A percentile compares a stretch with the other conserved stretches of the same genome.
phyloP scores from a whole-genome alignment of 2,113 vertebrate genomes.

The Brachionichthys hirsutus region DNA sequence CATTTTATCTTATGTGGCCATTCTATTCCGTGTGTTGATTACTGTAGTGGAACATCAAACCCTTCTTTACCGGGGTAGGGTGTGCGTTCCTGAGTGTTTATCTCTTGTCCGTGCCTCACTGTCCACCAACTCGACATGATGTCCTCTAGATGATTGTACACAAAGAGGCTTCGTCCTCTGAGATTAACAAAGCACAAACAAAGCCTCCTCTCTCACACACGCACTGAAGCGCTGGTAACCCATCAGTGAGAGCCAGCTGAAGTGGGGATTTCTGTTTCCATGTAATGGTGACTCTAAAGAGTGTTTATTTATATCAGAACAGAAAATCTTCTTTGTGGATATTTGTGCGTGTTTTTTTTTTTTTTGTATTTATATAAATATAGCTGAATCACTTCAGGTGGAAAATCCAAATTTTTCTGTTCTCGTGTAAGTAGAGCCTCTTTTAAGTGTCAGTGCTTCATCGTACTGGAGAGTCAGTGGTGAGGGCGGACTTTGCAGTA shows the following conservation, averaged over 20 bases:
- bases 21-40: too few relatives aligned
- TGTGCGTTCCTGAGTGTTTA: neutral
- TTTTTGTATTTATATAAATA: neutral
- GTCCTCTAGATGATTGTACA: constrained; percentile 39
- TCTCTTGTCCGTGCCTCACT: constrained; percentile 27
- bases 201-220: neutral
- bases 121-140: constrained; percentile 16
- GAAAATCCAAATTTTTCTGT: constrained; percentile 13
- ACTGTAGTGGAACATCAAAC: too few relatives aligned
- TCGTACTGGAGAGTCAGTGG: constrained; percentile 21
- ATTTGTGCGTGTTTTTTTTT: neutral
- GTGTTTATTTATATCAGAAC: constrained; percentile 4
- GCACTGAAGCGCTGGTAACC: neutral
- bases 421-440: constrained; percentile 24
- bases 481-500: constrained; percentile 45
- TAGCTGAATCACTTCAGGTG: constrained; percentile 10
- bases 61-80: too few relatives aligned
- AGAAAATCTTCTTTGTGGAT: constrained; percentile 11
- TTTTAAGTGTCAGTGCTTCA: constrained; percentile 19
- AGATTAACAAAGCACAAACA: constrained; percentile 24
- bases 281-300: neutral
- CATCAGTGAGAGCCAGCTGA: constrained; percentile 1
- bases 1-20: too few relatives aligned
- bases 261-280: constrained; percentile 4
- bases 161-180: constrained; percentile 3